phyloP scores from a whole-genome alignment of 1,140 invertebrate species.

The Tetramorium alpestre region DNA sequence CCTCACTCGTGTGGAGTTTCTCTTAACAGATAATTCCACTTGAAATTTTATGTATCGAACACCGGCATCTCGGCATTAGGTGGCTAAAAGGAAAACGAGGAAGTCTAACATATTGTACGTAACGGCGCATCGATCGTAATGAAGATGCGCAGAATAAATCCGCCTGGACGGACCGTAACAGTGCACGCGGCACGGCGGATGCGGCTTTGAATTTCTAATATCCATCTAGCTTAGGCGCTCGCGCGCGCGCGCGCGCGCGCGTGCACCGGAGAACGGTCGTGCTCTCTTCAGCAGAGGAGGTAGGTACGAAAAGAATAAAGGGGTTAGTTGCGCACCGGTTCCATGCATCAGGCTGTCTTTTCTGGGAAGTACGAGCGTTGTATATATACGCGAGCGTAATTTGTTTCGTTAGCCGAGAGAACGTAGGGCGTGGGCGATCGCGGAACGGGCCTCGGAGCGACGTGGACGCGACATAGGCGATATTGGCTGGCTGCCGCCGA shows the following conservation, averaged over 20 bases:
- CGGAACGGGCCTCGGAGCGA: conserved; percentile 65
- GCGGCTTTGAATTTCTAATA: conserved; percentile 66
- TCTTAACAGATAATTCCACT: background rate
- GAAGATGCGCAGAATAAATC: conserved; percentile 61
- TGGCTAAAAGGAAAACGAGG: conserved; percentile 36
- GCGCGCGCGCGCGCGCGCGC: background rate
- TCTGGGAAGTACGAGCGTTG: conserved; percentile 48
- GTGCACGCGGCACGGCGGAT: conserved; percentile 1
- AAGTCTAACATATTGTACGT: conserved; percentile 27
- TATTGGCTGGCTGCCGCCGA: conserved; percentile 60
- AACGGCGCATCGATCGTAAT: conserved; percentile 55
- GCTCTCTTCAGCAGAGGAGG: conserved; percentile 11
- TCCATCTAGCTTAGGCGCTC: background rate
- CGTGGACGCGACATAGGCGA: conserved; percentile 26
- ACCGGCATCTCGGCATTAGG: background rate
- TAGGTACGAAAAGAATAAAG: conserved; percentile 41
- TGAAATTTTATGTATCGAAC: background rate
- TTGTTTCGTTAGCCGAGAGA: conserved; percentile 68
- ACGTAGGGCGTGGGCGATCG: conserved; percentile 71
- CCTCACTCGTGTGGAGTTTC: no score
- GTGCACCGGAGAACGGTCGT: background rate
- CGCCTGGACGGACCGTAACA: conserved; percentile 21
- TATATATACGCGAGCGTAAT: conserved; percentile 65
- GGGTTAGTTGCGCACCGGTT: conserved; percentile 25
- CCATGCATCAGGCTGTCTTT: conserved; percentile 62